phyloP scores from a whole-genome alignment of 2,888 invertebrate species.

The Coelinius sp. region DNA sequence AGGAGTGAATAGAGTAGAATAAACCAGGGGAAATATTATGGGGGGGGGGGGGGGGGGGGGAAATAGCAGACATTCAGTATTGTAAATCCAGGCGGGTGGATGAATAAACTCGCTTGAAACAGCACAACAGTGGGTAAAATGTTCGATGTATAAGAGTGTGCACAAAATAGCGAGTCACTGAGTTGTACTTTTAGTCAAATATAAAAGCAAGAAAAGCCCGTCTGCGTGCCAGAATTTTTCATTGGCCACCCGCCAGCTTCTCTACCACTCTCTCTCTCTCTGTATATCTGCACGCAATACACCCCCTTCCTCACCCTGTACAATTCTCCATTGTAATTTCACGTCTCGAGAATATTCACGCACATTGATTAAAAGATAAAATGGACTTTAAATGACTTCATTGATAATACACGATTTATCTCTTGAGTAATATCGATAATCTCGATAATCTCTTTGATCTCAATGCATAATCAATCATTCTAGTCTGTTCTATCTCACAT shows the following conservation, averaged over 20 bases:
- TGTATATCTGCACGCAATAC: slow-evolving; percentile 32
- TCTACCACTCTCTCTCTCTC: slow-evolving; percentile 30
- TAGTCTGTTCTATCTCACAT: not conserved
- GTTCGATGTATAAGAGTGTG: slow-evolving; percentile 38
- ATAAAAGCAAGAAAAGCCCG: slow-evolving; percentile 43
- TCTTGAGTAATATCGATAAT: not conserved
- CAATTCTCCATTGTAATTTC: slow-evolving; percentile 7
- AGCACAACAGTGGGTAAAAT: slow-evolving; percentile 55
- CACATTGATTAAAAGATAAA: not conserved
- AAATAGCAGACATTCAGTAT: slow-evolving; percentile 3
- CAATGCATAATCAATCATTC: not conserved
- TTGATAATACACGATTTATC: not conserved
- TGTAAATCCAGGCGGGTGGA: slow-evolving; percentile 19
- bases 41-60: too few species aligned
- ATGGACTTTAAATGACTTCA: slow-evolving; percentile 6
- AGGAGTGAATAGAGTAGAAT: not conserved
- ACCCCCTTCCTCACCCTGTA: slow-evolving; percentile 34
- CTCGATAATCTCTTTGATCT: not conserved
- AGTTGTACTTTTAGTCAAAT: slow-evolving; percentile 38
- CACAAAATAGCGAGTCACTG: slow-evolving; percentile 14
- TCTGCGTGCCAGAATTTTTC: slow-evolving; percentile 45
- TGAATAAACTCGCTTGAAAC: slow-evolving; percentile 47
- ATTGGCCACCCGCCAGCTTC: slow-evolving; percentile 42
- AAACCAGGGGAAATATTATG: not conserved
- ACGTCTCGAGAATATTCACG: not conserved